These are phyloP conservation scores for Mystacides longicornis DNA, from an alignment of 2,888 invertebrate species.

Conservation along the genomic window DNA sequence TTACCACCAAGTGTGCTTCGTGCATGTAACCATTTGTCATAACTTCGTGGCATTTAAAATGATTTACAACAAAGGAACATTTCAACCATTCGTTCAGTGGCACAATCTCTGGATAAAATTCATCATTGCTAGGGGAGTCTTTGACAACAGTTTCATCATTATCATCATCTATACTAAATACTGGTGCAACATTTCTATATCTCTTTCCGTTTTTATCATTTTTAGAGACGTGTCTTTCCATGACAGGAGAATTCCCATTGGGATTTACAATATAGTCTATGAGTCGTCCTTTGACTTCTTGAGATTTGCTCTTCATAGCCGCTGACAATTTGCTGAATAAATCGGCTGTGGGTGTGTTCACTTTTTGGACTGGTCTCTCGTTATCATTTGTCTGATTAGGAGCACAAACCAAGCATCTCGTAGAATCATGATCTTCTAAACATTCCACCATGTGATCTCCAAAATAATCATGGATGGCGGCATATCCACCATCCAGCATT, in stretches of 20 bases:
- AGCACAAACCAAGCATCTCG: conserved; percentile 74
- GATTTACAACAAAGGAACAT: conserved; percentile 75
- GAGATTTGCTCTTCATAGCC: conserved; percentile 84
- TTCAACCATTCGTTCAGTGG: conserved; percentile 74
- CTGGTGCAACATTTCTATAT: conserved; percentile 83
- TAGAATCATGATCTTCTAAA: conserved; percentile 76
- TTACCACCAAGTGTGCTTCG: conserved; percentile 81
- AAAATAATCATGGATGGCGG: conserved; percentile 75
- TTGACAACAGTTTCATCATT: conserved; percentile 46
- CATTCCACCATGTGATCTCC: conserved; percentile 73
- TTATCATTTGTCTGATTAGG: conserved; percentile 43
- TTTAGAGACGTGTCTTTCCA: conserved; percentile 77
- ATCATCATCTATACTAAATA: conserved; percentile 93
- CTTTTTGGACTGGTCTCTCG: conserved; percentile 29
- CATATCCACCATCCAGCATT: conserved; percentile 86
- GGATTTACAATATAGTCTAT: conserved; percentile 93
- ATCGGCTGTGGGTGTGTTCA: conserved; percentile 53
- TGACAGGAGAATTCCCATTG: conserved; percentile 49
- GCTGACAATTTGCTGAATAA: conserved; percentile 77
- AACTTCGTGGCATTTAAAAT: conserved; percentile 89
- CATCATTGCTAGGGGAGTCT: conserved; percentile 40
- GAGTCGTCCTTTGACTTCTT: conserved; percentile 85
- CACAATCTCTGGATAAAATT: conserved; percentile 67
- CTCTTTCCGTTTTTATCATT: conserved; percentile 78
- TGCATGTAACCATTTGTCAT: conserved; percentile 82